phyloP scores from a whole-genome alignment of 2,888 invertebrate species.

The Timema cristinae region DNA sequence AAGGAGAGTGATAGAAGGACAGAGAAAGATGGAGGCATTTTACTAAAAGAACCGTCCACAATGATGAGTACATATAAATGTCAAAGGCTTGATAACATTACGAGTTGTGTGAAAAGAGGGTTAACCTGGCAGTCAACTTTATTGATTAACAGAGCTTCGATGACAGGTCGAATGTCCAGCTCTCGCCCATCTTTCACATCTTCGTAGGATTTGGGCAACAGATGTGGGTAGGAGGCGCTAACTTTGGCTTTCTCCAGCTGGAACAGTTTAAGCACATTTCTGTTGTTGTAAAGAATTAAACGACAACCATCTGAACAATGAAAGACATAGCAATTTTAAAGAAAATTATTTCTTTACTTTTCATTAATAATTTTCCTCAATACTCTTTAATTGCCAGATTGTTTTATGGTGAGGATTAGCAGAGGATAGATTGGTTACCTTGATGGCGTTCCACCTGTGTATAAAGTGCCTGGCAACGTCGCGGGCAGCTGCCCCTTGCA shows the following conservation, averaged over 20 bases:
- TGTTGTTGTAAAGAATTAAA: background rate
- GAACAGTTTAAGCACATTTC: conserved; percentile 25
- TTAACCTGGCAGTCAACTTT: conserved; percentile 68
- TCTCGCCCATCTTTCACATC: conserved; percentile 44
- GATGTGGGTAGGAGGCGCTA: conserved; percentile 71
- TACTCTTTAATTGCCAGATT: background rate
- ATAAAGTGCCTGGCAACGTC: conserved; percentile 94
- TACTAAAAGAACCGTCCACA: too few relatives aligned
- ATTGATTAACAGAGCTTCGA: conserved; percentile 34
- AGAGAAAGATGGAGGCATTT: too few relatives aligned
- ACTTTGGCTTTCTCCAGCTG: conserved; percentile 60
- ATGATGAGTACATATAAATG: too few relatives aligned
- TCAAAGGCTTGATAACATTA: too few relatives aligned
- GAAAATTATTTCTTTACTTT: background rate
- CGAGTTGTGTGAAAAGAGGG: too few relatives aligned
- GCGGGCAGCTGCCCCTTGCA: conserved; percentile 77
- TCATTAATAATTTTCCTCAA: background rate
- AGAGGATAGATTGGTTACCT: conserved; percentile 49
- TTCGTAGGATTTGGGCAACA: conserved; percentile 81
- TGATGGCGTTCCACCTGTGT: conserved; percentile 92
- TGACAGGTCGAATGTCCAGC: conserved; percentile 7
- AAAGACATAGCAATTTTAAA: too few relatives aligned
- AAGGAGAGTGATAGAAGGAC: too few relatives aligned
- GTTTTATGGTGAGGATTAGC: background rate
- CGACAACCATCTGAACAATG: background rate